These are phyloP conservation scores for Brachypterus glaber DNA, from an alignment of 2,888 invertebrate genomes.

Conservation along the genomic window DNA sequence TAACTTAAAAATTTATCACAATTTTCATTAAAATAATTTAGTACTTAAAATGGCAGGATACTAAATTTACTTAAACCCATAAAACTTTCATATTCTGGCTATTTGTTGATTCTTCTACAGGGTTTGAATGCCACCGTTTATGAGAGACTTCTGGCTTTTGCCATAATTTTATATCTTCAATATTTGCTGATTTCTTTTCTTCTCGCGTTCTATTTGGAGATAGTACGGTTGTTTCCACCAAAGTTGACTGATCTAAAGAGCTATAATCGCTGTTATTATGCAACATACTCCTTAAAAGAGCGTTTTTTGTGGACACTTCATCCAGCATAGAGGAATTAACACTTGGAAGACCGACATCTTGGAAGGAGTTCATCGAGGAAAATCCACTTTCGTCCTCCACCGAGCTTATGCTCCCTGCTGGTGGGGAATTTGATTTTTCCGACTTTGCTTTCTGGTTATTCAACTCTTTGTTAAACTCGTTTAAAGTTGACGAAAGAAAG, in stretches of 20 bases:
- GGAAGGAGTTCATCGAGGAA: constrained; percentile 76
- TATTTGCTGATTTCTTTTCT: constrained; percentile 7
- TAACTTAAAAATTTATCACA: constrained; percentile 14
- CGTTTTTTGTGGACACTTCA: constrained; percentile 29
- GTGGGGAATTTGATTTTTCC: constrained; percentile 25
- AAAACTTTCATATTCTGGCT: constrained; percentile 31
- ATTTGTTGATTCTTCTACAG: constrained; percentile 24
- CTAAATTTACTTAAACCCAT: constrained; percentile 34
- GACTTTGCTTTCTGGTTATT: constrained; percentile 13
- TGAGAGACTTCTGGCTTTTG: constrained; percentile 29
- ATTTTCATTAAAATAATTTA: no score
- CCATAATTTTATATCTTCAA: constrained; percentile 33
- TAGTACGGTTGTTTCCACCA: constrained; percentile 10
- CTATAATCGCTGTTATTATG: constrained; percentile 25
- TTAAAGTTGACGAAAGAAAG: constrained; percentile 15
- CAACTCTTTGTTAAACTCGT: constrained; percentile 9
- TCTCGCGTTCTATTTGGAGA: constrained; percentile 1
- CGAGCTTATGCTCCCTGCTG: constrained; percentile 35
- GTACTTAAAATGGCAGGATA: no score
- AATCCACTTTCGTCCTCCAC: constrained; percentile 77
- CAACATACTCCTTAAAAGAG: constrained; percentile 32
- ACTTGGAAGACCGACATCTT: constrained; percentile 66
- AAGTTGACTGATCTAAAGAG: constrained; percentile 13
- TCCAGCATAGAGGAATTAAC: constrained; percentile 29
- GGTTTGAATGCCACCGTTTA: constrained; percentile 35